Evolutionary conservation across 2,888 invertebrate species (phyloP).

Genomic region (Drosophila multiciliata): DNA sequence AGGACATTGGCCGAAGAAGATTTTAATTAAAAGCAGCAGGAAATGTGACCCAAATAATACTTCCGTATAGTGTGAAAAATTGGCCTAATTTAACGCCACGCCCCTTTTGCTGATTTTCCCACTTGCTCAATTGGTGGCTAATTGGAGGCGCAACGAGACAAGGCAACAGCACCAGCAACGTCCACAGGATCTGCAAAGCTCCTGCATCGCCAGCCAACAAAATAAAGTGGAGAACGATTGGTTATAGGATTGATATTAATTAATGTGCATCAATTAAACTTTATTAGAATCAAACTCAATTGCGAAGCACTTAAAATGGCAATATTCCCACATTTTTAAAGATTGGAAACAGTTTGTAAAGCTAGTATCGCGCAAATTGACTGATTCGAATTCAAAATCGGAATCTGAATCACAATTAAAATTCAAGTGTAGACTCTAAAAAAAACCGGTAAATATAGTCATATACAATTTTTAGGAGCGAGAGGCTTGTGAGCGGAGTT

Average conservation of each 20-base stretch:
- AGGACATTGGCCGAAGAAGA: slow-evolving; percentile 57
- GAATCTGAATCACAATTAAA: background rate
- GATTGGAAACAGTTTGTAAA: background rate
- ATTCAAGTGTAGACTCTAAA: background rate
- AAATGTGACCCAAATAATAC: slow-evolving; percentile 81
- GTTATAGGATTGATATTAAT: slow-evolving; percentile 17
- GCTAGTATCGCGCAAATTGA: background rate
- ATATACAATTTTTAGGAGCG: too few relatives aligned
- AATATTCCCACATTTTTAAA: background rate
- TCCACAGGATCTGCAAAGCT: background rate
- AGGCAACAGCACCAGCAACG: slow-evolving; percentile 3
- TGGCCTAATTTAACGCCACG: slow-evolving; percentile 34
- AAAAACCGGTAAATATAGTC: too few relatives aligned
- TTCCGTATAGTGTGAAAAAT: slow-evolving; percentile 80
- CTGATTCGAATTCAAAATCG: background rate
- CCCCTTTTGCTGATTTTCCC: slow-evolving; percentile 32
- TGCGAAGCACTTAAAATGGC: background rate
- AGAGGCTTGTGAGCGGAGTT: too few relatives aligned
- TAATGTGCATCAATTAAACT: slow-evolving; percentile 25
- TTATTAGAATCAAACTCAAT: background rate
- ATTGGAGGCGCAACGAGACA: slow-evolving; percentile 52
- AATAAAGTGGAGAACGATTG: background rate
- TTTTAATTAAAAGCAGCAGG: slow-evolving; percentile 81
- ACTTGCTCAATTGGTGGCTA: slow-evolving; percentile 60
- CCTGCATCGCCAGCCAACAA: background rate